Base-by-base conservation (phyloP, 2,113 vertebrate species). In the Anarhynchus alexandrinus region DNA sequence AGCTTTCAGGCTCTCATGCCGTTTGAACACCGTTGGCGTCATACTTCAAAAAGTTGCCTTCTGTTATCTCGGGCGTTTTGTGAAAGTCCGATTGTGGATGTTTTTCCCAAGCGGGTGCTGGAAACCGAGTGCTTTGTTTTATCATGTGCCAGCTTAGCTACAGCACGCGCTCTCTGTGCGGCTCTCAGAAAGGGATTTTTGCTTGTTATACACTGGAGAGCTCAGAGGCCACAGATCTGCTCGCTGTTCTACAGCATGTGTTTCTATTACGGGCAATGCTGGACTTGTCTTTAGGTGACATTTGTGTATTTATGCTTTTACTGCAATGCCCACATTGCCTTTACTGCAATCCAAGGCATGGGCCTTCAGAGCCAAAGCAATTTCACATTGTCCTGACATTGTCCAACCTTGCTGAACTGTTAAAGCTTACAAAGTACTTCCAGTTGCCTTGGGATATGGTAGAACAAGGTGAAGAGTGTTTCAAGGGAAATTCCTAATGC, bases 1-100 rank as follows among this genome's bases (percentile, higher is more conserved):
- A 94, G 52, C 55, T 86, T 89, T 96, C 86, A 59, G 86, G 49
- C 49, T 85, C 11, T 6, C 42, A 21, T 71, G 65, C 36, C 0
- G 5, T 90, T 94, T 96, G 83, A 97, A 80, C 70, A 47, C 70
- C 5, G 27, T 38, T 86, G 83, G 77, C 10, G 0, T 93, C 17
- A 15, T 30, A 82, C 84, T 97, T 95, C 84, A 95, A 61, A 89
- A 94, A 93, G 36, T 73, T 95, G 84, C 92, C 86, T 91, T 95
- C 94, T 64, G 83, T 97, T 96, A 94, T 88, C 93, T 93, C 74
- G 58, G 80, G 25, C 34, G 2, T 64, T 93, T 80, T 78, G 70
- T 77, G 81, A 79, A 83, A 73, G 32, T 88, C 78, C 3, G 5
- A 86, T 22, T 66, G 61, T 2, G 52, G 85, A 38, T 93, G 32